Evolutionary conservation across 2,888 invertebrate species (phyloP).

Genomic region (Phrixothrix hirtus): DNA sequence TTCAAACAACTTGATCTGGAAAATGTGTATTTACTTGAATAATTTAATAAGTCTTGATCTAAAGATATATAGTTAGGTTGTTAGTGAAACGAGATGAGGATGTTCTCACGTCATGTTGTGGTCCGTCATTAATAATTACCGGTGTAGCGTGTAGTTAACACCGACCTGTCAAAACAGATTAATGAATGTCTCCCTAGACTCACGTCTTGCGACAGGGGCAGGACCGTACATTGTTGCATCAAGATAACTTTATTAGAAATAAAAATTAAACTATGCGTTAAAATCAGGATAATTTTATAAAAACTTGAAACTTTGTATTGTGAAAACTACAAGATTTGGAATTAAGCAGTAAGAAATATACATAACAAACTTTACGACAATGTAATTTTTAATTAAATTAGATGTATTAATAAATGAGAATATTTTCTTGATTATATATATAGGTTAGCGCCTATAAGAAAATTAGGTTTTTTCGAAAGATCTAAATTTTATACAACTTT

Average conservation of each 20-base stretch:
- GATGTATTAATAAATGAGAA: not conserved
- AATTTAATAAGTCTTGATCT: conserved; percentile 21
- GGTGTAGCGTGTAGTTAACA: conserved; percentile 58
- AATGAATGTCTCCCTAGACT: conserved; percentile 57
- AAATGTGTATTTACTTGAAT: conserved; percentile 5
- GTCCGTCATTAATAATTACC: conserved; percentile 58
- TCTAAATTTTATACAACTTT: too few species aligned
- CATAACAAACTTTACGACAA: too few species aligned
- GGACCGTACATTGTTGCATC: conserved; percentile 27
- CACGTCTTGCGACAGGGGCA: conserved; percentile 35
- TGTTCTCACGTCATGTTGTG: conserved; percentile 42
- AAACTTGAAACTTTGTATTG: too few species aligned
- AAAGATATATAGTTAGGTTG: conserved; percentile 24
- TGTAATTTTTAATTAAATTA: too few species aligned
- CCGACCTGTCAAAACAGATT: conserved; percentile 58
- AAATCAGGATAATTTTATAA: too few species aligned
- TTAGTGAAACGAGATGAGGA: conserved; percentile 32
- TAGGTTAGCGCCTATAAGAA: too few species aligned
- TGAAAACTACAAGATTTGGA: too few species aligned
- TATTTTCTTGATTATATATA: too few species aligned
- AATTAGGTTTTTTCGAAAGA: too few species aligned
- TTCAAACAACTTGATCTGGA: not conserved
- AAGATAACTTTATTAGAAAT: conserved; percentile 29
- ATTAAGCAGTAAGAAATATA: too few species aligned
- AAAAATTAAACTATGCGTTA: conserved; percentile 11